Evolutionary conservation across 2,888 invertebrate genomes (phyloP).

Genomic region (Zootermopsis nevadensis): DNA sequence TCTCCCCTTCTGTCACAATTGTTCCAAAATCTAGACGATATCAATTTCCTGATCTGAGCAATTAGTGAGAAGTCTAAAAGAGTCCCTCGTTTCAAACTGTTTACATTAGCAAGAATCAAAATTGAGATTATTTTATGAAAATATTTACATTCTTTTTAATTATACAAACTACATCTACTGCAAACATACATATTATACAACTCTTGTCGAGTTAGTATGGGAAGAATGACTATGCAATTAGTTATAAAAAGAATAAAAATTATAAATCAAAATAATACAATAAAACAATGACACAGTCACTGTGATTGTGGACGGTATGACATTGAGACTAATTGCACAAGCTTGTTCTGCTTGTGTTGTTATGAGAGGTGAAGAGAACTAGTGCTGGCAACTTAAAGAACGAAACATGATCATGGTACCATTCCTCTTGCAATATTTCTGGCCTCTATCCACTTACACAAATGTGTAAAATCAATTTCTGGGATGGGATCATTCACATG

Average conservation of each 20-base stretch:
- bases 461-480: no score
- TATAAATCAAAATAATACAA: slow-evolving; percentile 45
- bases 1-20: background rate
- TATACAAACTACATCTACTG: slow-evolving; percentile 30
- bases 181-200: slow-evolving; percentile 14
- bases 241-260: slow-evolving; percentile 37
- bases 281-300: slow-evolving; percentile 46
- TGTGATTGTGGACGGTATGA: slow-evolving; percentile 50
- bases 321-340: slow-evolving; percentile 47
- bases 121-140: background rate
- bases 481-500: no score
- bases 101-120: background rate
- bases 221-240: slow-evolving; percentile 24
- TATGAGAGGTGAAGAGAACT: slow-evolving; percentile 21
- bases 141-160: slow-evolving; percentile 4
- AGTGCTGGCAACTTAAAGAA: background rate
- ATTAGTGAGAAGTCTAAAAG: background rate
- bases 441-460: no score
- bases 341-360: background rate
- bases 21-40: background rate
- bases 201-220: slow-evolving; percentile 5
- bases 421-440: no score
- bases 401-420: background rate
- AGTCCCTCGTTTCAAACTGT: background rate
- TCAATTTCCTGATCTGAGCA: background rate